Conservation (phyloP, 2,888 invertebrate genomes). For the Tillus elongatus region DNA sequence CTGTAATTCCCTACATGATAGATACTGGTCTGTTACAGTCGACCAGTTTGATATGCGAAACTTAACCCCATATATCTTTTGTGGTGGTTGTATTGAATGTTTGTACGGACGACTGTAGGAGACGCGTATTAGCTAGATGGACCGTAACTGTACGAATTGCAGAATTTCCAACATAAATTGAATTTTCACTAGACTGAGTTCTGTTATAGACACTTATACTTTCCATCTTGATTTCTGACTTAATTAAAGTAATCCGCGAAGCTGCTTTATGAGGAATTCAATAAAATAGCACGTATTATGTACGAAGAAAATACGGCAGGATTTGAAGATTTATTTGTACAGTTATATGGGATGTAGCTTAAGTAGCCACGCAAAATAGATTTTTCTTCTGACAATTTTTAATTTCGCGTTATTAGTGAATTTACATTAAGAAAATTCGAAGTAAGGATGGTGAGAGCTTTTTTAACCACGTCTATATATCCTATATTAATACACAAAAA, state of each 20-base stretch:
- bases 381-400: too few relatives aligned
- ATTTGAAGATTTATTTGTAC: too few relatives aligned
- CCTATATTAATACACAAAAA: too few relatives aligned
- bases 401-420: too few relatives aligned
- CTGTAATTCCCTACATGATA: constrained; percentile 39
- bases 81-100: background rate
- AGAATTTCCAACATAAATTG: constrained; percentile 41
- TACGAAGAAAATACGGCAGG: too few relatives aligned
- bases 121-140: constrained; percentile 38
- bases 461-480: too few relatives aligned
- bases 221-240: constrained; percentile 28
- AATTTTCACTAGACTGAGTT: constrained; percentile 39
- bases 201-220: constrained; percentile 34
- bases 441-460: too few relatives aligned
- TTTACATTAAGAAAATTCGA: too few relatives aligned
- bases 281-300: too few relatives aligned
- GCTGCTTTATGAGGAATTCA: too few relatives aligned
- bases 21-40: constrained; percentile 24
- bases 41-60: constrained; percentile 9
- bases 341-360: too few relatives aligned
- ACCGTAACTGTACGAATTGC: constrained; percentile 38
- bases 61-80: background rate
- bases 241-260: constrained; percentile 12
- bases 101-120: constrained; percentile 22
- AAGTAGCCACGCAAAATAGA: too few relatives aligned